phyloP scores from a whole-genome alignment of 2,888 invertebrate genomes.

The Oscheius sp. region DNA sequence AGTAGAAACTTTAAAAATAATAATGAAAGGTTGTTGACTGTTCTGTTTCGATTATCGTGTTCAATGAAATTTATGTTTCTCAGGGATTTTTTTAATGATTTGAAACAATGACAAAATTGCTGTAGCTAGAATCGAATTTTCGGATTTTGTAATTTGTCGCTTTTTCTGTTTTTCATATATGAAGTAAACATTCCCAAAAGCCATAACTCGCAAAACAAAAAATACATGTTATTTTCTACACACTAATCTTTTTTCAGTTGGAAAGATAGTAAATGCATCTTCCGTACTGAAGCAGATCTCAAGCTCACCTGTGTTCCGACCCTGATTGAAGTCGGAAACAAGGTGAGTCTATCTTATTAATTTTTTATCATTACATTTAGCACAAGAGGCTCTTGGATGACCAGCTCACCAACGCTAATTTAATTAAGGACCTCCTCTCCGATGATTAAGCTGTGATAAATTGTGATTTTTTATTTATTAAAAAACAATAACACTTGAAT shows the following conservation, averaged over 20 bases:
- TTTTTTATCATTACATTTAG: slow-evolving; percentile 23
- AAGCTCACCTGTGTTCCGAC: slow-evolving; percentile 56
- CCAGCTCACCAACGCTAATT: slow-evolving; percentile 39
- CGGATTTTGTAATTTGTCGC: too few species aligned
- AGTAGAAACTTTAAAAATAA: too few species aligned
- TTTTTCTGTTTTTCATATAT: too few species aligned
- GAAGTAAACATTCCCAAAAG: too few species aligned
- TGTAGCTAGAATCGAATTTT: too few species aligned
- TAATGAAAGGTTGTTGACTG: too few species aligned
- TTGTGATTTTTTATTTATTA: slow-evolving; percentile 4
- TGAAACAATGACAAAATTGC: too few species aligned
- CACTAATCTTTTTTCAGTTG: slow-evolving; percentile 38
- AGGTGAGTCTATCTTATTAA: slow-evolving; percentile 23
- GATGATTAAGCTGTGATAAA: slow-evolving; percentile 29
- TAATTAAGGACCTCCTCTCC: slow-evolving; percentile 44
- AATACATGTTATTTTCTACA: too few species aligned
- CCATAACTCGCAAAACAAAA: too few species aligned
- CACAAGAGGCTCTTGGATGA: slow-evolving; percentile 43
- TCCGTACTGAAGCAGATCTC: slow-evolving; percentile 47
- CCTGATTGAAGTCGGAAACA: slow-evolving; percentile 43
- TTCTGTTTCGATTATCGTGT: too few species aligned
- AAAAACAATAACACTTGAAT: slow-evolving; percentile 14
- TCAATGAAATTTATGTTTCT: too few species aligned
- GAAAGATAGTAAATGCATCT: slow-evolving; percentile 47
- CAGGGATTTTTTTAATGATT: too few species aligned